These are phyloP conservation scores for Myxocyprinus asiaticus DNA, from an alignment of 2,113 vertebrate genomes.

Conservation along the genomic window DNA sequence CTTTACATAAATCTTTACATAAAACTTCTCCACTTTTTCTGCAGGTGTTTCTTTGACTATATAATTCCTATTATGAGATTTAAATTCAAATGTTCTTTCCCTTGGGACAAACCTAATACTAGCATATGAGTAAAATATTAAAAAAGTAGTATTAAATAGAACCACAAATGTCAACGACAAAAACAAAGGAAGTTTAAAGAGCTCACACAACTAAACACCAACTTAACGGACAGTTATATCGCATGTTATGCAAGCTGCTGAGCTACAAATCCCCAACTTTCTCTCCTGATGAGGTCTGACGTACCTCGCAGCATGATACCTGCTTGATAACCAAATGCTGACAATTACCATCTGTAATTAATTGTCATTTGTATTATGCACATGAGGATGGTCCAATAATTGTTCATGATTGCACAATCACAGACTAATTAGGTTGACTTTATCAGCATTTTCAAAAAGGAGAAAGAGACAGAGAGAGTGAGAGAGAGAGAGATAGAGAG, in stretches of 20 bases:
- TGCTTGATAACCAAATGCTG: slow-evolving; percentile 14
- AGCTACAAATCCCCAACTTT: slow-evolving; percentile 1
- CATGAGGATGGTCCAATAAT: slow-evolving; percentile 42
- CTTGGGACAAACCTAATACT: slow-evolving; percentile 18
- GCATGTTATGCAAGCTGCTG: not conserved
- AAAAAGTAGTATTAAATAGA: slow-evolving; percentile 9
- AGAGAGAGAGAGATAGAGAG: slow-evolving; percentile 2
- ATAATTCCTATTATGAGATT: slow-evolving; percentile 4
- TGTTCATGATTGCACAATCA: slow-evolving; percentile 42
- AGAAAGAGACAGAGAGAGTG: not conserved
- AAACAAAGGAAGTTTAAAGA: not conserved
- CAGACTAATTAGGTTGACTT: slow-evolving; percentile 45
- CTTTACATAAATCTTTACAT: not conserved
- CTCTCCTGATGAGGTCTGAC: slow-evolving; percentile 15
- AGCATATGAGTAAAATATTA: not conserved
- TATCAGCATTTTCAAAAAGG: slow-evolving; percentile 32
- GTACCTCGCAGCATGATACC: slow-evolving; percentile 16
- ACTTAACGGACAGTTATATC: slow-evolving; percentile 8
- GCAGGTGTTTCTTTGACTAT: not conserved
- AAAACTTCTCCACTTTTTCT: too few species aligned
- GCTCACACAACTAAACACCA: slow-evolving; percentile 13
- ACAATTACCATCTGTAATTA: slow-evolving; percentile 41
- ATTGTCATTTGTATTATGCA: slow-evolving; percentile 37
- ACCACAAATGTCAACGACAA: not conserved
- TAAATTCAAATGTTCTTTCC: slow-evolving; percentile 9